A percentile compares a stretch with the other conserved stretches of the same genome.
Conservation (phyloP, 2,113 vertebrate species). For the Takifugu bimaculatus region DNA sequence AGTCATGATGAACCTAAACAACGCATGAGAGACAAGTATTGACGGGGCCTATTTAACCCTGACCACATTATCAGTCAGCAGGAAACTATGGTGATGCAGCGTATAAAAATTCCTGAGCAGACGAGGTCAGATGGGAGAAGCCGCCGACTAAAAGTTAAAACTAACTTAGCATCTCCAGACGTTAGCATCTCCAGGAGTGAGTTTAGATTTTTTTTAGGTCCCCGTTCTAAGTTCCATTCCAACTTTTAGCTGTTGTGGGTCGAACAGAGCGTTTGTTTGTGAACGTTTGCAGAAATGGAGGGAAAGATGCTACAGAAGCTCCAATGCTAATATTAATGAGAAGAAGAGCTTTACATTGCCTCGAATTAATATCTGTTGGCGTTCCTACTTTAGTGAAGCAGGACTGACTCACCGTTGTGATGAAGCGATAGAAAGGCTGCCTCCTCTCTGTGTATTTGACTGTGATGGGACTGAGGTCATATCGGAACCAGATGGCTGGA, state of each 20-base stretch:
- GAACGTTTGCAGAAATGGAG: neutral
- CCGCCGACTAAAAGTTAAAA: no score
- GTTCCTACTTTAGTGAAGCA: neutral
- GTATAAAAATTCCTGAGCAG: slow-evolving; percentile 10
- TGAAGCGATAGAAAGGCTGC: slow-evolving; percentile 95
- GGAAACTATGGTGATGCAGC: slow-evolving; percentile 25
- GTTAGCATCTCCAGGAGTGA: neutral
- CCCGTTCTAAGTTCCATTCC: no score
- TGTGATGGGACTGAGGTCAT: slow-evolving; percentile 97
- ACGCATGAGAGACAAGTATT: slow-evolving; percentile 1
- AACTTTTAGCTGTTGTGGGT: neutral
- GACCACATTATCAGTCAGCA: slow-evolving; percentile 29
- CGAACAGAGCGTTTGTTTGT: no score
- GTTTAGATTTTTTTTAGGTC: no score
- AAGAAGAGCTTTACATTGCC: no score
- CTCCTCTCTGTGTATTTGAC: slow-evolving; percentile 97
- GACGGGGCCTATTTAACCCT: slow-evolving; percentile 4
- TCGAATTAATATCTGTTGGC: no score
- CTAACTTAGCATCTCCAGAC: neutral
- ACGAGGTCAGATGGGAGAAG: neutral
- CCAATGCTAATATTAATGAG: neutral
- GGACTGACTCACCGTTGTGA: slow-evolving; percentile 88
- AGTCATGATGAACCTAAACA: slow-evolving; percentile 40
- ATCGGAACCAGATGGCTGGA: slow-evolving; percentile 98
- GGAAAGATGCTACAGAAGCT: neutral